Conservation (phyloP, 2,797 vertebrate genomes). For the Fundulus diaphanus region DNA sequence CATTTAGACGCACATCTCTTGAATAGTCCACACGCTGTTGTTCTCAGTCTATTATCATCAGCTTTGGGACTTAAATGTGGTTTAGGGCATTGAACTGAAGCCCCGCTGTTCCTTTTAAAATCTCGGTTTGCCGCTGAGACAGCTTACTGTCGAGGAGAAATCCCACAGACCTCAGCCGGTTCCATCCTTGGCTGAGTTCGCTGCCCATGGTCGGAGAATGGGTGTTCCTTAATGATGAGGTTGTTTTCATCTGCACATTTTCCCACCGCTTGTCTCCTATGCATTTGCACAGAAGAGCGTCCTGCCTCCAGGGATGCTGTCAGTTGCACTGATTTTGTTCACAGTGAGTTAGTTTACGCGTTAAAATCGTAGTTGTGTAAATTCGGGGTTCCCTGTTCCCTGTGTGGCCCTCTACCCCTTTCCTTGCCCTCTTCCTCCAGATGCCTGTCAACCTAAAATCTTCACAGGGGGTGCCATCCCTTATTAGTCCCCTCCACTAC, state of each 20-base stretch:
- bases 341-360: background rate
- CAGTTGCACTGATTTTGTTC: constrained; percentile 16
- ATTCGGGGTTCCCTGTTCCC: constrained; percentile 22
- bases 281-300: constrained; percentile 11
- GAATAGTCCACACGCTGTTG: background rate
- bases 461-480: constrained; percentile 31
- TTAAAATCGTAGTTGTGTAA: constrained; percentile 15
- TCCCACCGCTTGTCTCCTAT: constrained; percentile 56
- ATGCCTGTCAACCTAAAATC: constrained; percentile 29
- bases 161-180: constrained; percentile 66
- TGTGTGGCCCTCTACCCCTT: constrained; percentile 5
- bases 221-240: constrained; percentile 68
- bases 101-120: constrained; percentile 24
- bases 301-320: background rate
- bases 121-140: constrained; percentile 36
- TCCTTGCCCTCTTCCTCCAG: constrained; percentile 43
- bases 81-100: constrained; percentile 36
- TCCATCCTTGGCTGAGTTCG: constrained; percentile 41
- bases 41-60: constrained; percentile 15
- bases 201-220: constrained; percentile 46
- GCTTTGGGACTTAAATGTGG: constrained; percentile 44
- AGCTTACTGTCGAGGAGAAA: constrained; percentile 37
- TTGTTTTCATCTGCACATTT: constrained; percentile 70
- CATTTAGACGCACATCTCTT: background rate
- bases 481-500: background rate